These are phyloP conservation scores for Rhagium mordax DNA, from an alignment of 2,888 invertebrate genomes.

Conservation along the genomic window DNA sequence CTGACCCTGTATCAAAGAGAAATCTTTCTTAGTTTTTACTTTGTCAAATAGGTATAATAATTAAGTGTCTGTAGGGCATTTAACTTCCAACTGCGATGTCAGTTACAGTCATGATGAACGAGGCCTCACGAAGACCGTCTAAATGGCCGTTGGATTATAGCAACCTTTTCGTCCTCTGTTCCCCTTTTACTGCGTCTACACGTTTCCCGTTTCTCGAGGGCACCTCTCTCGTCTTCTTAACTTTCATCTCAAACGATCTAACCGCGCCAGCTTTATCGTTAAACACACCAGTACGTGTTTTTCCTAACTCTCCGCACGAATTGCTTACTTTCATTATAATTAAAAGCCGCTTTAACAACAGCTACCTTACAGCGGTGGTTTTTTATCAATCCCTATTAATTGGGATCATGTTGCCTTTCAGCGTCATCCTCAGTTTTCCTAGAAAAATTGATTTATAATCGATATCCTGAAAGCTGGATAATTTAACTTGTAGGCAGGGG, in stretches of 20 bases:
- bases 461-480: neutral
- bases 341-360: slow-evolving; percentile 18
- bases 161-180: slow-evolving; percentile 35
- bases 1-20: slow-evolving; percentile 39
- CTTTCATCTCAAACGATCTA: slow-evolving; percentile 11
- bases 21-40: slow-evolving; percentile 45
- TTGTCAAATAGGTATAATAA: slow-evolving; percentile 52
- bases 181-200: slow-evolving; percentile 43
- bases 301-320: slow-evolving; percentile 8
- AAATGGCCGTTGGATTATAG: slow-evolving; percentile 51
- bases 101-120: slow-evolving; percentile 58
- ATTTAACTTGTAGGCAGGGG: no score
- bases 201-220: slow-evolving; percentile 43
- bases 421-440: neutral
- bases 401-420: slow-evolving; percentile 11
- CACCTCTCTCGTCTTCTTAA: slow-evolving; percentile 19
- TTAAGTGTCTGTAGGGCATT: slow-evolving; percentile 61
- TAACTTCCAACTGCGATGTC: slow-evolving; percentile 58
- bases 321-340: slow-evolving; percentile 20
- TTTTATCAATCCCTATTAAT: slow-evolving; percentile 11
- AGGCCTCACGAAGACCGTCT: slow-evolving; percentile 46
- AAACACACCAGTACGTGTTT: slow-evolving; percentile 19
- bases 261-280: slow-evolving; percentile 21
- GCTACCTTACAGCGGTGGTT: neutral
- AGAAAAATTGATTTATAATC: neutral